These are phyloP conservation scores for Chalcis sispes DNA, from an alignment of 2,888 invertebrate genomes.

Conservation along the genomic window DNA sequence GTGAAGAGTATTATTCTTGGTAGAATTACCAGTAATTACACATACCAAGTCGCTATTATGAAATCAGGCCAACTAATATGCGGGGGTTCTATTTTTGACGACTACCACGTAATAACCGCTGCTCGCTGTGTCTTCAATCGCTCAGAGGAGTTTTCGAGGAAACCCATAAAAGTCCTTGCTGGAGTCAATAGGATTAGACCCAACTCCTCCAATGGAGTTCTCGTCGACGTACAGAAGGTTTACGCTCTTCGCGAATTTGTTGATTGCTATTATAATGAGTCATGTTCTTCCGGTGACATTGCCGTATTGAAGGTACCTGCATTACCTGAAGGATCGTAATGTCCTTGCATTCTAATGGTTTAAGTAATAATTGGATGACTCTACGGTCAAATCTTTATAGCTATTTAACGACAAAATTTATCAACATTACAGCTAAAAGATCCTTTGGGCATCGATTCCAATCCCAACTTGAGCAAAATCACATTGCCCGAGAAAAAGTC, in stretches of 20 bases:
- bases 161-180: not conserved
- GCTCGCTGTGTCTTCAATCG: slow-evolving; percentile 19
- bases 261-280: accelerated
- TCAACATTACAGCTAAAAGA: slow-evolving; percentile 12
- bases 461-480: not conserved
- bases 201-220: no score
- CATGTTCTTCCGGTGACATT: not conserved
- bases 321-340: no score
- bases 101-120: slow-evolving; percentile 10
- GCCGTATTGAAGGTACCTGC: slow-evolving; percentile 34
- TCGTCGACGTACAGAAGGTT: not conserved
- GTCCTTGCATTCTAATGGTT: no score
- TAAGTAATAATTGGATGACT: not conserved
- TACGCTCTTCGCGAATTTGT: not conserved
- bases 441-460: not conserved
- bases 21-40: slow-evolving; percentile 9
- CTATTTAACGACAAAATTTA: no score
- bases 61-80: not conserved
- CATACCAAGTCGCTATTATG: slow-evolving; percentile 24
- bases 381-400: no score
- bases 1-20: slow-evolving; percentile 24
- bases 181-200: not conserved
- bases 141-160: not conserved
- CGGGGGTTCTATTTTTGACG: slow-evolving; percentile 15
- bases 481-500: not conserved